Evolutionary conservation across 2,113 vertebrate genomes (phyloP).

Genomic region (Syngnathus floridae): DNA sequence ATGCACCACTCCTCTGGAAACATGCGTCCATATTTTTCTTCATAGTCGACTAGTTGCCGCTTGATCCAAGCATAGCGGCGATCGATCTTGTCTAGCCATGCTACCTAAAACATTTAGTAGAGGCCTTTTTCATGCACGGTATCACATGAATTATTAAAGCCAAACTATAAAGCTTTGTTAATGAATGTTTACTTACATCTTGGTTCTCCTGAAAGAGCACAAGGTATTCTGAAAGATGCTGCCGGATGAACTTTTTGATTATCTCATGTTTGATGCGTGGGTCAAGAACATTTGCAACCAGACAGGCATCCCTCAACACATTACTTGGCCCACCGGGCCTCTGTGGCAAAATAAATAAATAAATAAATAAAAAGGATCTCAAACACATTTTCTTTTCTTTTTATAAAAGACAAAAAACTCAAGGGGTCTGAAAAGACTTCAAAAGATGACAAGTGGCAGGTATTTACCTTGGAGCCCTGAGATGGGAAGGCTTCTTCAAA

Average conservation of each 20-base stretch:
- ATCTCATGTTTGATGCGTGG: slow-evolving; percentile 96
- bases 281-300: slow-evolving; percentile 93
- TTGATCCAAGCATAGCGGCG: slow-evolving; percentile 95
- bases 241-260: slow-evolving; percentile 97
- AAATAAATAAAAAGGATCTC: not conserved
- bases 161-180: not conserved
- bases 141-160: not conserved
- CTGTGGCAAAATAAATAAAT: slow-evolving; percentile 67
- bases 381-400: not conserved
- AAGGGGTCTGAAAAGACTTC: not conserved
- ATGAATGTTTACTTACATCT: slow-evolving; percentile 76
- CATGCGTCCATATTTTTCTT: slow-evolving; percentile 95
- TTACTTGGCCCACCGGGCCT: slow-evolving; percentile 91
- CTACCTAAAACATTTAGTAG: slow-evolving; percentile 72
- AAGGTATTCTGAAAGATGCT: slow-evolving; percentile 93
- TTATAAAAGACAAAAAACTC: not conserved
- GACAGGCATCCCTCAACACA: slow-evolving; percentile 89
- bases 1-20: slow-evolving; percentile 94
- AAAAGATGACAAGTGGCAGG: not conserved
- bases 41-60: slow-evolving; percentile 93
- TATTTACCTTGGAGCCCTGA: slow-evolving; percentile 89
- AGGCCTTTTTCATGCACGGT: not conserved
- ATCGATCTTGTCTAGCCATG: slow-evolving; percentile 96
- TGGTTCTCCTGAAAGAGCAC: slow-evolving; percentile 99
- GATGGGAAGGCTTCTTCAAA: slow-evolving; percentile 95